Percentiles rank a stretch among this genome's conserved stretches.
These are phyloP conservation scores for Xanthostigma xanthostigma DNA, from an alignment of 2,888 invertebrate genomes.

Conservation along the genomic window DNA sequence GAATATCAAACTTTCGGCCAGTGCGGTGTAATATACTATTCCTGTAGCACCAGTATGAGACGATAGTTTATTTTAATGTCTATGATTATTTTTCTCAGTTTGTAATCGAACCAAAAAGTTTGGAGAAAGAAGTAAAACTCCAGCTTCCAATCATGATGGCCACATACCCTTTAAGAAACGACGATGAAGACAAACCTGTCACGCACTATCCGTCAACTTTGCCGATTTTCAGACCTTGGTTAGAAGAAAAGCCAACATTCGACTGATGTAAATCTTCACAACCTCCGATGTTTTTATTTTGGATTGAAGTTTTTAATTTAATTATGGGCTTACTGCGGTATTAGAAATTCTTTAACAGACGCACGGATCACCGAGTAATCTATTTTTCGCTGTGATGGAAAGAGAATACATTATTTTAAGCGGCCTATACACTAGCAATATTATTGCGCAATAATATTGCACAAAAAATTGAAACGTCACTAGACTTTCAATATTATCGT, in stretches of 20 bases:
- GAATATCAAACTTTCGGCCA: too few species aligned
- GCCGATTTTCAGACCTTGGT: constrained; percentile 82
- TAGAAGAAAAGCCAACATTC: constrained; percentile 49
- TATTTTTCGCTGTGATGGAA: too few species aligned
- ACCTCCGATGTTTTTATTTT: background rate
- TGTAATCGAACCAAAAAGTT: constrained; percentile 77
- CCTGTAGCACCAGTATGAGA: too few species aligned
- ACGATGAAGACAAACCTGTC: constrained; percentile 58
- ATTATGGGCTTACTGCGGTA: too few species aligned
- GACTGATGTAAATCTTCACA: constrained; percentile 16
- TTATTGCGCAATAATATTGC: too few species aligned
- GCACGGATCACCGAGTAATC: too few species aligned
- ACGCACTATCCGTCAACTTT: constrained; percentile 87
- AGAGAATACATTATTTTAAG: too few species aligned
- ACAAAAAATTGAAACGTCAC: too few species aligned
- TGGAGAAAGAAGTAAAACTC: constrained; percentile 82
- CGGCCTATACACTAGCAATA: too few species aligned
- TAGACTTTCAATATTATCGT: too few species aligned
- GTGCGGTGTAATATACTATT: too few species aligned
- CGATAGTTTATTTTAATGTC: background rate
- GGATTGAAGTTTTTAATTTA: background rate
- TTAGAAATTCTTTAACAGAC: too few species aligned
- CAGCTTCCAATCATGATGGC: constrained; percentile 85
- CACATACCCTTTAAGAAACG: constrained; percentile 69
- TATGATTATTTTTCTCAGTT: constrained; percentile 43